Evolutionary conservation across 2,113 vertebrate genomes (phyloP).

Genomic region (Aythya baeri): DNA sequence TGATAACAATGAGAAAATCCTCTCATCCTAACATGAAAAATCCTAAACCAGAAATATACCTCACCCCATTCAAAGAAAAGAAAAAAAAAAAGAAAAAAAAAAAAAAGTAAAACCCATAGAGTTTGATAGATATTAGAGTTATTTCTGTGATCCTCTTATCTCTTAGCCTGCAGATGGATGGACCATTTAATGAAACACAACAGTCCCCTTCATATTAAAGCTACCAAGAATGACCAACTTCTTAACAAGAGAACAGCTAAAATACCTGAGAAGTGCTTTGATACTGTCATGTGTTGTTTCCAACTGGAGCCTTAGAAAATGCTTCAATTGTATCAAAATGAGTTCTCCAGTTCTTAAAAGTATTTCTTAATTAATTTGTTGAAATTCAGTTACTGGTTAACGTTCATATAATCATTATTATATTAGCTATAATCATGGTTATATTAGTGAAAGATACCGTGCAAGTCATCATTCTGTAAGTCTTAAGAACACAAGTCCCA

Average conservation of each 20-base stretch:
- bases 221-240: not conserved
- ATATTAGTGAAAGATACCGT: not conserved
- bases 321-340: not conserved
- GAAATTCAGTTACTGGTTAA: not conserved
- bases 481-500: not conserved
- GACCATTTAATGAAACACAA: slow-evolving; percentile 30
- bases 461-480: not conserved
- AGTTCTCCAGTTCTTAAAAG: not conserved
- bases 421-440: not conserved
- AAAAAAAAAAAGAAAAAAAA: not conserved
- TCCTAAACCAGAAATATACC: not conserved
- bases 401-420: not conserved
- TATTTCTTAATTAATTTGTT: slow-evolving; percentile 8
- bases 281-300: not conserved
- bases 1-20: slow-evolving; percentile 45
- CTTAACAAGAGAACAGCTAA: not conserved
- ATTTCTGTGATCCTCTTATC: slow-evolving; percentile 53
- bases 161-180: slow-evolving; percentile 19
- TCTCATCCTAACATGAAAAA: slow-evolving; percentile 40
- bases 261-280: not conserved
- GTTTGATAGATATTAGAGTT: slow-evolving; percentile 29
- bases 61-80: not conserved
- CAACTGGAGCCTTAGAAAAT: not conserved
- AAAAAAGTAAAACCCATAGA: not conserved
- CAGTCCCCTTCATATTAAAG: not conserved